phyloP scores from a whole-genome alignment of 2,888 invertebrate genomes.

The Mactromeris polynyma region DNA sequence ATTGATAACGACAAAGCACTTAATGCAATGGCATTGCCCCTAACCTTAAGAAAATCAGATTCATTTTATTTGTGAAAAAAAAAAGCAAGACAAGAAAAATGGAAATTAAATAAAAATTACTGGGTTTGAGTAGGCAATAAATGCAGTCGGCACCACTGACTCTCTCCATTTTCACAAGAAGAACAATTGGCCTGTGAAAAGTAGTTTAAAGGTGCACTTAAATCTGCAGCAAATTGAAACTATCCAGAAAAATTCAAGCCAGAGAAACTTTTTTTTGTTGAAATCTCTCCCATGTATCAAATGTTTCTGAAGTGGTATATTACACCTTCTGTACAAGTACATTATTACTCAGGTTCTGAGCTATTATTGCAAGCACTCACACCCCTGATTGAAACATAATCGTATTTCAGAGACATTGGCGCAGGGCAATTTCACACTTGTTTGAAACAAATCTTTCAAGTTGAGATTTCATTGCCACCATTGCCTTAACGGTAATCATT shows the following conservation, averaged over 20 bases:
- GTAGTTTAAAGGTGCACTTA: not conserved
- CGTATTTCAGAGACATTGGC: not conserved
- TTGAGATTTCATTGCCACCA: not conserved
- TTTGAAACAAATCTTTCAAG: slow-evolving; percentile 17
- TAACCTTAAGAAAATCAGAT: too few relatives aligned
- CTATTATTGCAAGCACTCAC: not conserved
- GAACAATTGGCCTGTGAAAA: not conserved
- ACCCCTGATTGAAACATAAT: not conserved
- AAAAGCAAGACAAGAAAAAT: too few relatives aligned
- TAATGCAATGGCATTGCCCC: too few relatives aligned
- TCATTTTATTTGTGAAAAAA: too few relatives aligned
- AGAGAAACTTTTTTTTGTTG: not conserved
- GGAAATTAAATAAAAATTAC: not conserved
- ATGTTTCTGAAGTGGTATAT: not conserved
- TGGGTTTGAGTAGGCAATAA: not conserved
- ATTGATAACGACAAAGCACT: too few relatives aligned
- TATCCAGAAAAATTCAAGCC: not conserved
- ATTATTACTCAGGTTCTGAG: not conserved
- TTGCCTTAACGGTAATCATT: not conserved
- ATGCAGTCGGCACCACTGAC: not conserved
- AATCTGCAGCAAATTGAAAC: not conserved
- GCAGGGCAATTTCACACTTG: slow-evolving; percentile 22
- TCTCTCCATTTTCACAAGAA: not conserved
- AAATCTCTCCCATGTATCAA: not conserved
- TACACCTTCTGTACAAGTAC: not conserved